Base-by-base conservation (phyloP, 2,888 invertebrate genomes). In the Sialis fuliginosa region DNA sequence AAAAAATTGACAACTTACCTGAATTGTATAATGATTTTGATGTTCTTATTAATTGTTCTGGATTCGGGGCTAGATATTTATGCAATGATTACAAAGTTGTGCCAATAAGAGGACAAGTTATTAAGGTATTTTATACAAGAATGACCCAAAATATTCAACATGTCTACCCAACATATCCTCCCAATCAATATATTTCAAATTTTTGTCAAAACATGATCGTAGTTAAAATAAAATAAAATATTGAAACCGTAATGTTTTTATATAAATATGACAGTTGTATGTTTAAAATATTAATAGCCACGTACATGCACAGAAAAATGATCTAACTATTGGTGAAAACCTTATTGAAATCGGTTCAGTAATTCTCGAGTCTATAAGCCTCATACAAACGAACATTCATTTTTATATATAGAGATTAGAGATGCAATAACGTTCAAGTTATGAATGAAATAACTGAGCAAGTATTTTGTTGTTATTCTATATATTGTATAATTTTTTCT, bases 21-120 rank as follows among this genome's bases (percentile, higher is more conserved):
- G 75, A 82, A 50, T 60, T 87, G 45, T 61, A 66, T 5, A 59
- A 62, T 6, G 59, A 62, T 6, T 81, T 74, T 56, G 82, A 90
- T 62, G 67, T 87, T 9, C 68, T 90, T 35, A 72, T 92, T 46
- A 93, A 93, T 61, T 93, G 93, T 59, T 73, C 83, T 0, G 92
- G 92, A 6, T 64, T 92, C 44, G 88, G 85, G n/a, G 81, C 92
- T 1, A 79, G 77, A 61, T 67, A 70, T 54, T 65, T 93, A 40
- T 86, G 87, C 56, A 67, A 75, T 33, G 92, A 93, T 60, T 62
- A 71, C 51, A 75, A 78, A 55, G 60, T 91, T 49, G 78, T 85
- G 32, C 83, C 92, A 0, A 73, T 91, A 31, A 72, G 90, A 48
- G 91, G 92, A 2, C 91, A 91, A 68, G 74, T 91, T 6, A 65